Evolutionary conservation across 2,888 invertebrate genomes (phyloP), one percentile per base, ranked within the genome.

Genomic region (Andricus curvator): DNA sequence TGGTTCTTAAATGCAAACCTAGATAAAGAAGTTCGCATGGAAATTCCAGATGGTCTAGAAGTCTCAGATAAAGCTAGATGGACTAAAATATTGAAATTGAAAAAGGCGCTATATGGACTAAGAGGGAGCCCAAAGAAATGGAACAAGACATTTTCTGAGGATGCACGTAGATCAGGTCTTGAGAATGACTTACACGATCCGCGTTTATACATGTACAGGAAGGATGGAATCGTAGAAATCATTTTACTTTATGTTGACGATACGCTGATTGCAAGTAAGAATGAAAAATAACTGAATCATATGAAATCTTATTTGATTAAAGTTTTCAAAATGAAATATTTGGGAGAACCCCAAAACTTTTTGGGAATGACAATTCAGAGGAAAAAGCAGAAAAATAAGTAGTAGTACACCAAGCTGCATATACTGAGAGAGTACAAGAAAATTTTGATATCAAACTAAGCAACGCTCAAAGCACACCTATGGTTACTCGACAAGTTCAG

Each of bases 251-350:
- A 74, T 78, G 79, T 81, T 8, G 79, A 81, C 66, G 77, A 81
- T n/a, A 78, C 80, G 20, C n/a, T 82, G 11, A 15, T 83, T 33
- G 82, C 83, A 0, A 83, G 82, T 51, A 85, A 87, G 62, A 81
- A 83, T 48, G 1, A n/a, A 65, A 33, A 82, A 33, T 83, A 81
- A 66, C 44, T 83, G 11, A n/a, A 79, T 0, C n/a, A 83, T 74
- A 82, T 86, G 2, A 85, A 82, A 82, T 33, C 44, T 20, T 77
- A 83, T 22, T 67, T 84, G 3, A 22, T 64, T 4, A 78, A 29
- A 13, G 77, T 62, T 6, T 86, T 87, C 51, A 51, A 84, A 29
- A 84, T 85, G 82, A 85, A 82, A 64, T 81, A 84, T 62, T 74
- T 87, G 15, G 84, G 85, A 17, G 82, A 83, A 78, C 81, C 83